Evolutionary conservation across 2,113 vertebrate species (phyloP).

Genomic region (Lycaon pictus): DNA sequence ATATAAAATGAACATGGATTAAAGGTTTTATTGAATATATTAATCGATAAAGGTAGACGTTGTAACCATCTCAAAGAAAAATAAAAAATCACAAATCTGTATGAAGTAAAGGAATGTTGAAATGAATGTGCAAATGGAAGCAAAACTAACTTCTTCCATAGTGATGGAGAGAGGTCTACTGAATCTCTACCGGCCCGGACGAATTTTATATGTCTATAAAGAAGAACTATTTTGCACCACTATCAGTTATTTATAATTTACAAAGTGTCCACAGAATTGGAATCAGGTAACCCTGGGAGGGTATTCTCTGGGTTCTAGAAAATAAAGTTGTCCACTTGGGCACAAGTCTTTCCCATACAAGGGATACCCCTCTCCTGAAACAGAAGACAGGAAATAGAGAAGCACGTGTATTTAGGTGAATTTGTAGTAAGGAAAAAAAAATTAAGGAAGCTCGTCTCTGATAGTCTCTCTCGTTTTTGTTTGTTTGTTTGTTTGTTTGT

Average conservation of each 20-base stretch:
- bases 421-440: slow-evolving; percentile 37
- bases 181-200: not conserved
- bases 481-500: not conserved
- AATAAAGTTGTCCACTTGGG: not conserved
- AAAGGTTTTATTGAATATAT: slow-evolving; percentile 11
- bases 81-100: not conserved
- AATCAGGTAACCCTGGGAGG: not conserved
- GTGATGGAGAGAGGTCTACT: not conserved
- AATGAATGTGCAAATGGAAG: not conserved
- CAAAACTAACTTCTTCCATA: slow-evolving; percentile 11
- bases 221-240: not conserved
- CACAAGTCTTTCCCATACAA: not conserved
- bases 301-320: not conserved
- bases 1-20: slow-evolving; percentile 2
- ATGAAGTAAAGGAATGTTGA: slow-evolving; percentile 17
- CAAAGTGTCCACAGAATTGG: not conserved
- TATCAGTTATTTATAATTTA: not conserved
- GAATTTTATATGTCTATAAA: not conserved
- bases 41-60: not conserved
- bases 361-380: not conserved
- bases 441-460: slow-evolving; percentile 27
- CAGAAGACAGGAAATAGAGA: not conserved
- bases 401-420: not conserved
- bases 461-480: not conserved
- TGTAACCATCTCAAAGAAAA: not conserved